Base-by-base conservation (phyloP, 2,113 vertebrate genomes). In the Neopipo cinnamomea region DNA sequence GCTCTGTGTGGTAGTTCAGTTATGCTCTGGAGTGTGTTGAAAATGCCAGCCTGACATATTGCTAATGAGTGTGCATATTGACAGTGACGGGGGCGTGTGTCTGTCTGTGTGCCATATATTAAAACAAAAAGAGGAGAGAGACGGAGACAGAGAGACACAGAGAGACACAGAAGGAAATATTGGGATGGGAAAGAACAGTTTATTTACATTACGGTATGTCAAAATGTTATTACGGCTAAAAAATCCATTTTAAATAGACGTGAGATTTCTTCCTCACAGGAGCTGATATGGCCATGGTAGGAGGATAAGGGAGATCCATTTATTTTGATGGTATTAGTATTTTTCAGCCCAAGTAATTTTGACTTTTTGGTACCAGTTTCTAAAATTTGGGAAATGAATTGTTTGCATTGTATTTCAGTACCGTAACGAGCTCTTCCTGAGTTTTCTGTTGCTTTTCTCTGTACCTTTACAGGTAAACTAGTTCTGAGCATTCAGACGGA, bases 21-120 rank as follows among this genome's bases (percentile, higher is more conserved):
- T 91, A 82, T 91, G 85, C 96, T 97, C 94, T 86, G 86, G 94
- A 97, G 95, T 97, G 97, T 96, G 97, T 94, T 97, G 92, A 88
- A 97, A 98, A 95, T 96, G 94, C 91, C 97, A 96, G 84, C 86
- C 94, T 97, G 97, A 95, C 93, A 95, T 97, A 96, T 97, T 96
- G 94, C 97, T 98, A 97, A 97, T 97, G 97, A 96, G 93, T 91
- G 88, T 97, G 97, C 96, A 96, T 97, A 97, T 95, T 97, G 96
- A 98, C 97, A 98, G 89, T 96, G 94, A 97, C 58, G 93, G 96
- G 91, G 91, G 96, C 79, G 94, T 95, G 93, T 94, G 50, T 92
- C 82, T 91, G 89, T 88, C 85, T 93, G 61, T 74, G 84, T 91
- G 85, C 87, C 95, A 95, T 85, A 86, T 96, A 97, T 96, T 96